phyloP scores from a whole-genome alignment of 2,888 invertebrate species.

The Podotricha telesiphe region DNA sequence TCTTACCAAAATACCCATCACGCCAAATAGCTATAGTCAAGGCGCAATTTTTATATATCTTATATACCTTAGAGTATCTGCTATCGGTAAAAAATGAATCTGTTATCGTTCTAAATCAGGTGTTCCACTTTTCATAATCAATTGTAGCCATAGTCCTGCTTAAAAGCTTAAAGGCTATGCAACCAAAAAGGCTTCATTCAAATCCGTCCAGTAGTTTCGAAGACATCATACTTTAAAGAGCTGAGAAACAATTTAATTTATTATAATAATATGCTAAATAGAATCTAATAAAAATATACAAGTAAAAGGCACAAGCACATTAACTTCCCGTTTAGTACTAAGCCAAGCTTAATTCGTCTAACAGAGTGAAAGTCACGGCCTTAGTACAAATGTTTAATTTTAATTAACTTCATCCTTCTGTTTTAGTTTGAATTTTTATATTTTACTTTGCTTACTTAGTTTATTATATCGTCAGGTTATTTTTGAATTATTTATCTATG shows the following conservation, averaged over 20 bases:
- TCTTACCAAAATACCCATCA: no score
- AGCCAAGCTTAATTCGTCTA: constrained; percentile 47
- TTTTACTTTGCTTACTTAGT: constrained; percentile 24
- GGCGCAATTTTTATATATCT: no score
- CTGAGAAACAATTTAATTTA: constrained; percentile 2
- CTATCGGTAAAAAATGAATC: no score
- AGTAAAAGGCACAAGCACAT: constrained; percentile 40
- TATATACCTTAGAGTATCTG: no score
- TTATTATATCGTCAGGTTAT: neutral
- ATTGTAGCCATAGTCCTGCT: no score
- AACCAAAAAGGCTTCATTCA: no score
- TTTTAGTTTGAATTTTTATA: constrained; percentile 35
- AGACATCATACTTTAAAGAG: neutral
- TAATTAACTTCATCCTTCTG: constrained; percentile 45
- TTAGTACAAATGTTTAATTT: constrained; percentile 49
- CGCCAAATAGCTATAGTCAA: no score
- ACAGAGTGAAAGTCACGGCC: constrained; percentile 50
- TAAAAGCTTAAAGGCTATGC: no score
- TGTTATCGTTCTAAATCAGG: no score
- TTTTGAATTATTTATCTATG: no score
- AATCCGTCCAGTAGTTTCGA: no score
- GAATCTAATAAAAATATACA: constrained; percentile 36
- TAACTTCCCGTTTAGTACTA: constrained; percentile 40
- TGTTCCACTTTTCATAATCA: no score
- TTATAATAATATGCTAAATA: constrained; percentile 39